Base-by-base conservation (phyloP, 2,113 vertebrate genomes). In the Sitta europaea region DNA sequence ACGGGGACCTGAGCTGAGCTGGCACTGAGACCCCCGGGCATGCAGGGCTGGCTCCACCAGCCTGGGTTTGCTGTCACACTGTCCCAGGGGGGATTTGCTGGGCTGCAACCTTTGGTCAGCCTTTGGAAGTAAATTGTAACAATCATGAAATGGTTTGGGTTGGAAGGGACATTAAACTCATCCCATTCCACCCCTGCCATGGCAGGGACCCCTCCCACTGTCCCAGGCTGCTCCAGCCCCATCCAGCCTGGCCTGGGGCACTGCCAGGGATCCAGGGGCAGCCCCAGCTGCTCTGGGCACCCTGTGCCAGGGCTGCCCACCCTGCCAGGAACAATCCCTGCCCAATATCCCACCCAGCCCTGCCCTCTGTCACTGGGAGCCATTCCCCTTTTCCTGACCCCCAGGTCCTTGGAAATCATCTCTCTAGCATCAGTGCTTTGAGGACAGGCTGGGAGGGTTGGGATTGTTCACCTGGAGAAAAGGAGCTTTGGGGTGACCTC, bases 151-250 rank as follows among this genome's bases (percentile, higher is more conserved):
- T 18, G 11, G 13, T 59, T 53, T 38, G 28, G 16, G 48, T 21
- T 24, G 40, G 20, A 40, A 67, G 14, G 24, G 28, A 12, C 2
- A 1, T 67, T 15, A 17, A 47, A 59, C 3, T 2, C 45, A 25
- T 9, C 29, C 1, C 0, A 1, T 40, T 0, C 33, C 38, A 25
- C 2, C 27, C 4, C 59, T 59, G 53, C 23, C 53, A 45, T 14
- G 33, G 33, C 23, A 88, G 53, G 38, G 53, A 45, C n/a, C 4
- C 6, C 20, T 81, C 1, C 68, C 45, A 59, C 53, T 14, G 4
- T 24, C 33, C 53, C 68, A 81, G 38, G n/a, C 0, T 45, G 5
- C 20, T n/a, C 76, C 50, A 20, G 20, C 20, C 29, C 50, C 3
- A 4, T 17, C 59, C 76, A 66, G 0, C n/a, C 59, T 66, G 51